Evolutionary conservation across 1,140 invertebrate genomes (phyloP), one percentile per base, ranked within the genome.

Genomic region (Trachelipus rathkii): DNA sequence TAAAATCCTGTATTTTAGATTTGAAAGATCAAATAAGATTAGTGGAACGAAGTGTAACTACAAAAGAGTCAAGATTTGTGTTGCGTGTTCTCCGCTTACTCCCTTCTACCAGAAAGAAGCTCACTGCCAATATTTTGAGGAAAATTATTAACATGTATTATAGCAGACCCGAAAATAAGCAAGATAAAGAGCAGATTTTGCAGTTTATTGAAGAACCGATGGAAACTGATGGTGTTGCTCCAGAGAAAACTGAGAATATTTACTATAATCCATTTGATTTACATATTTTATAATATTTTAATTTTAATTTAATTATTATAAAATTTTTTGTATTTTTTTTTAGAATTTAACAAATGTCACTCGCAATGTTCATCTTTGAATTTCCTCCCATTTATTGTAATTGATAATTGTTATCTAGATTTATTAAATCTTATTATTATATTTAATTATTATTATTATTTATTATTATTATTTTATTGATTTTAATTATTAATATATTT

Each of bases 51-150:
- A 93, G 95, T 7, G 95, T 98, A 0, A 87, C 90, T 10, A 95
- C 92, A 24, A 98, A 98, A 84, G 96, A 99, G 84, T 93, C 94
- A 3, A 89, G 96, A 45, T 98, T 96, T 85, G 92, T 96, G 81
- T 87, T 96, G 44, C 89, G 96, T 81, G 95, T 97, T 0, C 85
- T 98, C 7, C 88, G 96, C 71, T 90, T 91, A 76, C 85, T 99
- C 50, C 94, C 95, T 0, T 92, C 90, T 74, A 96, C 95, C 0
- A 87, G 97, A 43, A 91, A 94, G 67, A 95, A 94, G 83, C 85
- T 98, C 0, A 98, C 95, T 84, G 45, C 90, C 0, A 89, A 90
- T 77, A 92, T 98, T 7, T 85, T 98, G 0, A 88, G 92, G 7
- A 91, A 91, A 71, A 87, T 97, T 19, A 91, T 97, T 79, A 92